A percentile compares a stretch with the other conserved stretches of the same genome.
These are phyloP conservation scores for Neostethus bicornis DNA, from an alignment of 2,797 vertebrate species.

Conservation along the genomic window DNA sequence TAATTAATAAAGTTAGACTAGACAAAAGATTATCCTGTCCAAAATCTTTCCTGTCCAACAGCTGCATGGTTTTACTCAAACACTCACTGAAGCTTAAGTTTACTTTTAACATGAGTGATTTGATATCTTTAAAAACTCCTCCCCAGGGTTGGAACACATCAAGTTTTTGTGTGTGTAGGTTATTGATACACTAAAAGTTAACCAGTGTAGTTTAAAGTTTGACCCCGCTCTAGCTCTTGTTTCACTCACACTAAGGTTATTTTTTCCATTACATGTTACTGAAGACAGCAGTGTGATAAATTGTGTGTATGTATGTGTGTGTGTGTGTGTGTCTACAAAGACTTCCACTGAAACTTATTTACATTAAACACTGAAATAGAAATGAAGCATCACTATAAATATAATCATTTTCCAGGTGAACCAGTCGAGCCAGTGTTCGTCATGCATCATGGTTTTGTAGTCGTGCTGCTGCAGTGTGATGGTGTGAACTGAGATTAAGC, in stretches of 20 bases:
- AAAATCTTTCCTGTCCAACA: too few relatives aligned
- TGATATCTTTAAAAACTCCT: too few relatives aligned
- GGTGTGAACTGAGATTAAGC: conserved; percentile 66
- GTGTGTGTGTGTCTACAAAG: neutral
- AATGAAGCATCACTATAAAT: neutral
- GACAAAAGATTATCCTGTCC: too few relatives aligned
- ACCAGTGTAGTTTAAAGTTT: neutral
- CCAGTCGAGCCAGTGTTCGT: conserved; percentile 2
- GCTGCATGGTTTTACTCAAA: too few relatives aligned
- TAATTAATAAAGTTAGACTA: too few relatives aligned
- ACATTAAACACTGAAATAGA: neutral
- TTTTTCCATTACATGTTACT: neutral
- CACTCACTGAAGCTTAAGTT: too few relatives aligned
- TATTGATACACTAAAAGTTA: too few relatives aligned
- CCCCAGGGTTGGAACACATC: neutral
- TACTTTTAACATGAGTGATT: too few relatives aligned
- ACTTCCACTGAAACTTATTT: neutral
- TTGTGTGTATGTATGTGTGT: neutral
- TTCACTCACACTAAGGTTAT: neutral
- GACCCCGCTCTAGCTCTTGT: neutral
- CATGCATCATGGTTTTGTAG: conserved; percentile 1
- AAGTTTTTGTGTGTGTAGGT: too few relatives aligned
- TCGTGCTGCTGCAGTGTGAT: conserved; percentile 39
- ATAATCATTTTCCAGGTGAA: neutral
- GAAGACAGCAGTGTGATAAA: neutral